A percentile compares a stretch with the other conserved stretches of the same genome.
phyloP scores from a whole-genome alignment of 1,140 invertebrate species.

The Anthonomus grandis region DNA sequence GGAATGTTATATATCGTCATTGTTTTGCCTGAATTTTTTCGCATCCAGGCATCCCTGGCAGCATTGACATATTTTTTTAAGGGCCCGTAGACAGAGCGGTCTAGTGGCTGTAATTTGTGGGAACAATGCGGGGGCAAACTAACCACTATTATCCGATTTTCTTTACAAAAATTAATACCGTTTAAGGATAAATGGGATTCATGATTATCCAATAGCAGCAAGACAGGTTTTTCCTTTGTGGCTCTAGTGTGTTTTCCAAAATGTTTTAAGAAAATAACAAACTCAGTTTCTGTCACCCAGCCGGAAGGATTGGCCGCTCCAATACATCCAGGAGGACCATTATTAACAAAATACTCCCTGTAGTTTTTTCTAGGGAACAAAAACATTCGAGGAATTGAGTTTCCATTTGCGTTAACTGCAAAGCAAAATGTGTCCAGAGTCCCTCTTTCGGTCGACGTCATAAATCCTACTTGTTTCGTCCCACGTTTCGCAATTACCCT shows the following conservation, averaged over 20 bases:
- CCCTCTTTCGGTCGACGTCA: constrained; percentile 48
- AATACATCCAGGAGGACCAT: no score
- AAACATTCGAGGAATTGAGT: constrained; percentile 37
- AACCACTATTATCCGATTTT: constrained; percentile 24
- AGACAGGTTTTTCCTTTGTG: constrained; percentile 35
- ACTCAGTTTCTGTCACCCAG: no score
- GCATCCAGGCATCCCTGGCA: constrained; percentile 49
- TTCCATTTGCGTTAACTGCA: constrained; percentile 45
- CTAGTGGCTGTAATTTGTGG: constrained; percentile 44
- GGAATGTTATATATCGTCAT: constrained; percentile 54
- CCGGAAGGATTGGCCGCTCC: no score
- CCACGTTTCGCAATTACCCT: constrained; percentile 46
- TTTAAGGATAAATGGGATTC: constrained; percentile 32
- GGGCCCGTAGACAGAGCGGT: constrained; percentile 43
- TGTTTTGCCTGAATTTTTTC: constrained; percentile 48
- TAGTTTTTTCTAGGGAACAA: constrained; percentile 45
- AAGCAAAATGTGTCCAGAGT: constrained; percentile 46
- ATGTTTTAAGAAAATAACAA: constrained; percentile 43
- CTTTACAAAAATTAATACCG: constrained; percentile 26
- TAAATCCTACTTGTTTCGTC: no score
- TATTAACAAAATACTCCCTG: no score
- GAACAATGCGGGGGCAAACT: constrained; percentile 31
- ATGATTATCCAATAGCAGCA: constrained; percentile 45
- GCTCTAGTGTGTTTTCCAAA: constrained; percentile 39
- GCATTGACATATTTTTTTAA: constrained; percentile 40